Evolutionary conservation across 1,140 invertebrate genomes (phyloP), one percentile per base, ranked within the genome.

Genomic region (Agraylea sexmaculata): DNA sequence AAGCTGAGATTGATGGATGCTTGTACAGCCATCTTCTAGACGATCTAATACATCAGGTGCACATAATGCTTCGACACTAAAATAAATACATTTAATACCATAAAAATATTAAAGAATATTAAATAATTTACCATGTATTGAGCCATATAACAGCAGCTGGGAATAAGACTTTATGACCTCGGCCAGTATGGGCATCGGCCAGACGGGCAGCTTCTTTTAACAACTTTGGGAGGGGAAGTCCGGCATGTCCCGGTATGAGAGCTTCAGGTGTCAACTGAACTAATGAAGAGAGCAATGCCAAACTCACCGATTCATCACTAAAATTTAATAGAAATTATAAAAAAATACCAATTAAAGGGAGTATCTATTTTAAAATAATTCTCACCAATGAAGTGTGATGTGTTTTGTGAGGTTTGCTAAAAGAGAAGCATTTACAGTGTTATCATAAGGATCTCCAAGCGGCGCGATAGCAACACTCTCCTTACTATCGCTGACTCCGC

Each of bases 161-260:
- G 53, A 94, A 90, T 3, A 94, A 57, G 15, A 76, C 65, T 1
- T 75, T 59, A 59, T 94, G 88, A 1, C 88, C 85, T 25, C 70
- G 69, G 17, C 78, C 77, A 7, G 73, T 70, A 6, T 85, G 80
- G 20, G 83, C 81, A 56, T 87, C 83, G 1, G 89, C 88, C 39
- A 94, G 60, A 2, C 80, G 87, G 2, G 84, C 82, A 72, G 80
- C 75, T 43, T 89, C 77, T 45, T 79, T 73, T 69, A 94, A 79
- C 10, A 93, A 66, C 53, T 87, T 83, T 5, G 80, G 74, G 53
- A 90, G 87, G 18, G 82, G 80, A 28, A 74, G 68, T 1, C 74
- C 78, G 54, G 85, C 81, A 18, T 77, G 69, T 33, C 68, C 63
- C 4, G 70, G 64, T 3, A 69, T 71, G 13, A 82, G 59, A n/a